These are phyloP conservation scores for Cyclargus thomasi DNA, from an alignment of 1,140 invertebrate species.

Conservation along the genomic window DNA sequence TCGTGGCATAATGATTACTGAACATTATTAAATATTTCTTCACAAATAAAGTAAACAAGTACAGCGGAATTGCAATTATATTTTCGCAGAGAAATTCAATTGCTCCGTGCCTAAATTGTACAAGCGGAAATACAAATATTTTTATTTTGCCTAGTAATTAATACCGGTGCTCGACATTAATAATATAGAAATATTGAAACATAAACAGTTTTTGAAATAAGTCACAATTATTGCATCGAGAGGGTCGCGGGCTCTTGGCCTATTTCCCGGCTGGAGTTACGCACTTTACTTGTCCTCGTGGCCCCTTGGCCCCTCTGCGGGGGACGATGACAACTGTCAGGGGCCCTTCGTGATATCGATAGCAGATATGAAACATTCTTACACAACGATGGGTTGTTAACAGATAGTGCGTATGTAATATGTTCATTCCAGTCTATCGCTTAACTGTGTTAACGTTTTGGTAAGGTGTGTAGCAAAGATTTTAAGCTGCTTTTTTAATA, in stretches of 20 bases:
- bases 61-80: neutral
- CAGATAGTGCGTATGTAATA: too few relatives aligned
- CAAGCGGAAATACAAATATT: neutral
- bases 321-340: too few relatives aligned
- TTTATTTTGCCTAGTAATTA: slow-evolving; percentile 1
- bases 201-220: slow-evolving; percentile 21
- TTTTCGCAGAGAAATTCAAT: neutral
- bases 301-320: too few relatives aligned
- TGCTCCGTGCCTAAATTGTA: neutral
- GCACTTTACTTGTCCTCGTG: slow-evolving; percentile 12
- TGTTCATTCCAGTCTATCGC: too few relatives aligned
- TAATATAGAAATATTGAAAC: slow-evolving; percentile 19
- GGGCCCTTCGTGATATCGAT: too few relatives aligned
- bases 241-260: slow-evolving; percentile 16
- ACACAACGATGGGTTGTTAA: too few relatives aligned
- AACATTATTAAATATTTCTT: neutral
- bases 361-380: too few relatives aligned
- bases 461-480: too few relatives aligned
- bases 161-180: slow-evolving; percentile 5
- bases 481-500: too few relatives aligned
- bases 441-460: too few relatives aligned
- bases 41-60: neutral
- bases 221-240: slow-evolving; percentile 21
- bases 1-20: neutral
- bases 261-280: slow-evolving; percentile 15